Base-by-base conservation (phyloP, 2,797 vertebrate species). In the Borostomias antarcticus region DNA sequence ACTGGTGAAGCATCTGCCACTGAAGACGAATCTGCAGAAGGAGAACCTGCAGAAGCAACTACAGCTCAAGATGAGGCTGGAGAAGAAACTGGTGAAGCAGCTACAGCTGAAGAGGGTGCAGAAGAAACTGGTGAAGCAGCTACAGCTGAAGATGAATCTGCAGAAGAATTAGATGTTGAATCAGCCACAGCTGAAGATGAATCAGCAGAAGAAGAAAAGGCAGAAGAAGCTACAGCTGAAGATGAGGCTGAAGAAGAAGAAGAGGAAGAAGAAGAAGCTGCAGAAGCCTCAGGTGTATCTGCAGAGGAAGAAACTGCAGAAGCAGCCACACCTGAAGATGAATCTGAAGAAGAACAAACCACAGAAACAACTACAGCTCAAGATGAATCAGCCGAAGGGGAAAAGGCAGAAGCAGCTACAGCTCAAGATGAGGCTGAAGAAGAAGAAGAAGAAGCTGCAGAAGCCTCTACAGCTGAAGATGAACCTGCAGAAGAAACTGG, bases 121-220 rank as follows among this genome's bases (percentile, higher is more conserved):
- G 30, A 28, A 50, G 61, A 62, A 28, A 45, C 68, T 4, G 72
- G 58, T 21, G 64, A 2, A 17, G 37, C 56, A 0, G 5, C 52
- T 0, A 48, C 26, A 0, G 10, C 29, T 7, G 37, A 29, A 30
- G 54, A 69, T 21, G 50, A 25, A 62, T 29, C 48, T 19, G 30
- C 19, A 64, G 53, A 23, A 33, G 54, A 30, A 3, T 53, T 56
- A 0, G 2, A 47, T 68, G 26, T 2, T 13, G 71, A 74, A 64
- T 35, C 53, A 10, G 50, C 50, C 23, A 62, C 73, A 48, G 43
- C 28, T 37, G 72, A 81, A 11, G 63, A 70, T 35, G 69, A 73
- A 68, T 32, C 57, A 65, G 72, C 59, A 3, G 68, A 69, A 32
- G 70, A 71, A 1, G 13, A 23, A 17, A 58, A 43, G 5, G 75